A percentile compares a stretch with the other conserved stretches of the same genome.
These are phyloP conservation scores for Hylaeus anthracinus DNA, from an alignment of 1,140 invertebrate genomes.

Conservation along the genomic window DNA sequence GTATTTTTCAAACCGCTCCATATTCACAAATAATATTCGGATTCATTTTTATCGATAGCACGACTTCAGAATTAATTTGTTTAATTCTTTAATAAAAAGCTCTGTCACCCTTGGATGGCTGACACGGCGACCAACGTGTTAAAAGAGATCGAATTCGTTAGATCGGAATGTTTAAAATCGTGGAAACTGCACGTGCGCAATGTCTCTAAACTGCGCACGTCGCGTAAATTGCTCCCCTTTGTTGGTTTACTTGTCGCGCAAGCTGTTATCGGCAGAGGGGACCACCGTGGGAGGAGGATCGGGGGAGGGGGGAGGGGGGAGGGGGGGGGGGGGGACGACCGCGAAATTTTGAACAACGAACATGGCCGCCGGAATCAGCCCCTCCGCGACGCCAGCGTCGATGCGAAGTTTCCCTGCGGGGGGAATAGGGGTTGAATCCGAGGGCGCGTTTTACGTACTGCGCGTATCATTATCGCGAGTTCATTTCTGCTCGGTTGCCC, in stretches of 20 bases:
- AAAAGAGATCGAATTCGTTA: too few species aligned
- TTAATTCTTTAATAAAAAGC: too few species aligned
- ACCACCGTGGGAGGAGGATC: neutral
- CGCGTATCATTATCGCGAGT: slow-evolving; percentile 46
- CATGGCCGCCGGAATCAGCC: slow-evolving; percentile 54
- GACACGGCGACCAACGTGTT: too few species aligned
- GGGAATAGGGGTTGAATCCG: slow-evolving; percentile 23
- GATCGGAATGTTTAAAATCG: too few species aligned
- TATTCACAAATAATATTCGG: too few species aligned
- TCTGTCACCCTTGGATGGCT: too few species aligned
- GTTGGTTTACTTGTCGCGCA: slow-evolving; percentile 62
- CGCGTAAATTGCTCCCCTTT: slow-evolving; percentile 54
- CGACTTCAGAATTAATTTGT: too few species aligned
- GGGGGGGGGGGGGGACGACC: slow-evolving; percentile 33
- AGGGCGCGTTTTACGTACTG: slow-evolving; percentile 39
- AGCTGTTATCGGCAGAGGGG: slow-evolving; percentile 54
- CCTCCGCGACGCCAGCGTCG: slow-evolving; percentile 25
- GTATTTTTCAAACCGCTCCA: too few species aligned
- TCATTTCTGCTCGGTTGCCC: slow-evolving; percentile 45
- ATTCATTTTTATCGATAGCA: too few species aligned
- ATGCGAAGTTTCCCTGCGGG: slow-evolving; percentile 36
- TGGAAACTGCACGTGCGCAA: neutral
- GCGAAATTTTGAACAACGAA: slow-evolving; percentile 58
- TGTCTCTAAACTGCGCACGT: neutral
- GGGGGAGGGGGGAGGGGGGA: neutral